Conservation (phyloP, 2,888 invertebrate genomes). For the Meiosimyza platycephala region DNA sequence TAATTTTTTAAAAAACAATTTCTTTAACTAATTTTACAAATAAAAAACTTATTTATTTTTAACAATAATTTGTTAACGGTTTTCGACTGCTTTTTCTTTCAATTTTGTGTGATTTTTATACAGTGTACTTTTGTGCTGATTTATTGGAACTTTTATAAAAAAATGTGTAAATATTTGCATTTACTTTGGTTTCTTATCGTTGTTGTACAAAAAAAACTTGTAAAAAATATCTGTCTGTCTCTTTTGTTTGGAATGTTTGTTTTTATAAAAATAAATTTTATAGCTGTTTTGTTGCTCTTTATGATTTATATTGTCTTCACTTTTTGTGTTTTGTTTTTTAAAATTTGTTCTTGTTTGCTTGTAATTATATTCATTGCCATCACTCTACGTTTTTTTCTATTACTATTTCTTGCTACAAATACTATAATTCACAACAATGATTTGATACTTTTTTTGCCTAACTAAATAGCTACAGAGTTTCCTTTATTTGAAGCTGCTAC, state of each 20-base stretch:
- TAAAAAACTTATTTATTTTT: not conserved
- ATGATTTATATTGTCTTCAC: conserved; percentile 45
- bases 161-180: not conserved
- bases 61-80: conserved; percentile 12
- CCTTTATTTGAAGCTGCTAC: no score
- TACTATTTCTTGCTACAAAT: not conserved
- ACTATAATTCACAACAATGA: conserved; percentile 5
- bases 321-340: conserved; percentile 38
- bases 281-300: conserved; percentile 33
- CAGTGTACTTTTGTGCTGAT: conserved; percentile 4
- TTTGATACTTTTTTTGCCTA: conserved; percentile 19
- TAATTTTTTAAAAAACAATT: conserved; percentile 21
- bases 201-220: not conserved
- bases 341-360: not conserved
- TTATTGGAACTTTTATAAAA: not conserved
- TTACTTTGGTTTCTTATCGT: not conserved
- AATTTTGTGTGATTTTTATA: not conserved
- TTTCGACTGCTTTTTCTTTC: conserved; percentile 8
- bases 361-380: not conserved
- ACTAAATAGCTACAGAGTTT: conserved; percentile 1
- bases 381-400: conserved; percentile 20
- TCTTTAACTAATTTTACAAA: conserved; percentile 14
- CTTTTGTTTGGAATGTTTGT: conserved; percentile 20
- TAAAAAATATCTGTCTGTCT: conserved; percentile 5
- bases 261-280: conserved; percentile 17